A percentile compares a stretch with the other conserved stretches of the same genome.
Conservation (phyloP, 2,113 vertebrate genomes). For the Leucoraja erinaceus region DNA sequence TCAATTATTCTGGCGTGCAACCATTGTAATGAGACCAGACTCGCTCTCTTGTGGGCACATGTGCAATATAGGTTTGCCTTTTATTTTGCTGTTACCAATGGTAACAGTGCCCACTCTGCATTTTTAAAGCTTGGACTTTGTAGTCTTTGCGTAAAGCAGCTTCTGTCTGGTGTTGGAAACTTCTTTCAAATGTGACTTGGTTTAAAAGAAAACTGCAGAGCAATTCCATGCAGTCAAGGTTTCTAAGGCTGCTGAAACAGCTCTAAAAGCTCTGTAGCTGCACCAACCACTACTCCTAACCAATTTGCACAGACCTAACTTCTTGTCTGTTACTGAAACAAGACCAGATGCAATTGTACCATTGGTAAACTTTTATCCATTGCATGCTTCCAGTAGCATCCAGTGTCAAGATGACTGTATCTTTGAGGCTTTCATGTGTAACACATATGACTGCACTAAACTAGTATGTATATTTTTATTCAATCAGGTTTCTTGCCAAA, state of each 20-base stretch:
- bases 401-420: not conserved
- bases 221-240: not conserved
- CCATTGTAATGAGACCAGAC: not conserved
- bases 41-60: not conserved
- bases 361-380: not conserved
- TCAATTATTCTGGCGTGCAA: not conserved
- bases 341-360: not conserved
- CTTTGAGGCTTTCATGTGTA: not conserved
- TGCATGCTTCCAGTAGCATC: not conserved
- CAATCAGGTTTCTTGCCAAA: constrained; percentile 78
- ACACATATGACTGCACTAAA: not conserved
- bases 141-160: not conserved
- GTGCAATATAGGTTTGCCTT: not conserved
- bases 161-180: not conserved
- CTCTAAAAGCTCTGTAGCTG: not conserved
- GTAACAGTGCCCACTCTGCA: not conserved
- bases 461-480: not conserved
- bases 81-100: not conserved
- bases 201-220: not conserved
- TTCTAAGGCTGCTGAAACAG: not conserved
- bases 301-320: not conserved
- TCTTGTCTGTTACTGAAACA: not conserved
- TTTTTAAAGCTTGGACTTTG: not conserved
- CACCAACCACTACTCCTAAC: not conserved
- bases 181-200: not conserved